These are phyloP conservation scores for Pseudopleuronectes americanus DNA, from an alignment of 2,797 vertebrate species.

Conservation along the genomic window DNA sequence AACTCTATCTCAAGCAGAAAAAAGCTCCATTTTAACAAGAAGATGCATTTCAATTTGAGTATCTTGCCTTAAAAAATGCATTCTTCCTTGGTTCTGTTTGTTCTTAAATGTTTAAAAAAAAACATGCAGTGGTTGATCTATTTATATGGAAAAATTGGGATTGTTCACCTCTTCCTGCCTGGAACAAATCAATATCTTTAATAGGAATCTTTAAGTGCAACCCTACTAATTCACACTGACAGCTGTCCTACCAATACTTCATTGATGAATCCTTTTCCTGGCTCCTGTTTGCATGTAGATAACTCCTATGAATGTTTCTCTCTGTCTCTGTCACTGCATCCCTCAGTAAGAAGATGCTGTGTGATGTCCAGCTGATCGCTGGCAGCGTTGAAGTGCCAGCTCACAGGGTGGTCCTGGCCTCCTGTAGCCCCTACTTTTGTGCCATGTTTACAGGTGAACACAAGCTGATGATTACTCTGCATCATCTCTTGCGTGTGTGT, in stretches of 20 bases:
- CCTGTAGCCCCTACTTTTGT: conserved; percentile 97
- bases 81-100: too few species aligned
- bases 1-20: too few species aligned
- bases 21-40: too few species aligned
- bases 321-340: not conserved
- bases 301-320: not conserved
- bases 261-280: not conserved
- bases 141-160: too few species aligned
- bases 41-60: too few species aligned
- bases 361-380: conserved; percentile 94
- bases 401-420: conserved; percentile 92
- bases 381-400: conserved; percentile 92
- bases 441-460: conserved; percentile 97
- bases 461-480: not conserved
- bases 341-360: conserved; percentile 92
- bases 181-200: not conserved
- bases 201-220: not conserved
- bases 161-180: too few species aligned
- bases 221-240: not conserved
- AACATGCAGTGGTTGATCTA: too few species aligned
- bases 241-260: not conserved
- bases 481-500: not conserved
- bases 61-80: too few species aligned
- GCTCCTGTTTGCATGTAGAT: not conserved
- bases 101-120: too few species aligned